These are phyloP conservation scores for Drosophila paracracens DNA, from an alignment of 2,888 invertebrate species.

Conservation along the genomic window DNA sequence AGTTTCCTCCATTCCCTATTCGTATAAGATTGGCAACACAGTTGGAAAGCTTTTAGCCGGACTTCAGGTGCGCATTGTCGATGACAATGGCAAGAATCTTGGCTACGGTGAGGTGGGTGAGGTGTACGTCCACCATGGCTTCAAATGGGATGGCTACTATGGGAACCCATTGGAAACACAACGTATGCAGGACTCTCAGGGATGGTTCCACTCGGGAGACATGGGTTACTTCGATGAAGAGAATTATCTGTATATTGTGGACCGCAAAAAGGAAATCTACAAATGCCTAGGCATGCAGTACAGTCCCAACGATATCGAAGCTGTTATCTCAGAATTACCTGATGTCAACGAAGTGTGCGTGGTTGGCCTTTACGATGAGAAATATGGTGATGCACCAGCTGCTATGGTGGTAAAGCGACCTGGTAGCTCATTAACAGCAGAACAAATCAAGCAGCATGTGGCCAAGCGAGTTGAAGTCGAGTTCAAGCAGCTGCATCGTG, in stretches of 20 bases:
- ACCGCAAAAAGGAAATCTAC: constrained; percentile 76
- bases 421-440: constrained; percentile 37
- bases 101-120: constrained; percentile 69
- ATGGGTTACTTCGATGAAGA: constrained; percentile 78
- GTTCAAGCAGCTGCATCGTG: constrained; percentile 69
- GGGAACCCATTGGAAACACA: constrained; percentile 63
- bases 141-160: constrained; percentile 76
- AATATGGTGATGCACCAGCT: constrained; percentile 67
- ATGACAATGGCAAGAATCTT: constrained; percentile 64
- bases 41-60: constrained; percentile 59
- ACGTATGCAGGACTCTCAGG: constrained; percentile 54
- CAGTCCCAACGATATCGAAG: constrained; percentile 71
- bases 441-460: constrained; percentile 47
- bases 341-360: constrained; percentile 71
- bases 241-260: constrained; percentile 66
- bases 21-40: constrained; percentile 29
- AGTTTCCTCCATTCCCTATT: constrained; percentile 2
- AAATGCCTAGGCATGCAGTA: constrained; percentile 68
- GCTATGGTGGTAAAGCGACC: constrained; percentile 63
- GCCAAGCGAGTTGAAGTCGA: constrained; percentile 19
- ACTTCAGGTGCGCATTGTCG: constrained; percentile 58
- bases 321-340: constrained; percentile 57
- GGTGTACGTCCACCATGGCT: constrained; percentile 47
- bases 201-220: constrained; percentile 80
- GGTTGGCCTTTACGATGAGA: constrained; percentile 64